A percentile compares a stretch with the other conserved stretches of the same genome.
Conservation (phyloP, 2,113 vertebrate species). For the Pteronura brasiliensis region DNA sequence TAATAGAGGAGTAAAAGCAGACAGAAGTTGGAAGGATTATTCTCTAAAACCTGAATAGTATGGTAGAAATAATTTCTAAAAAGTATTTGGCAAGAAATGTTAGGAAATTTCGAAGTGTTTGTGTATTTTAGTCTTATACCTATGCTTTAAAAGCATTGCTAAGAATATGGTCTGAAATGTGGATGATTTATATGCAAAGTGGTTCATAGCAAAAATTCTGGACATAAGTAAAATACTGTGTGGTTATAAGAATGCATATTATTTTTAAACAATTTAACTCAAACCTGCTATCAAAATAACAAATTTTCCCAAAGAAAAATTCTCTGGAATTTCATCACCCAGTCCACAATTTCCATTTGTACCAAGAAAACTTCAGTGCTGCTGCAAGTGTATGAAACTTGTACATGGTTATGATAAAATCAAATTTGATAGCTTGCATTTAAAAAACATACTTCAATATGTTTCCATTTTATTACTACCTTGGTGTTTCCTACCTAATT, state of each 20-base stretch:
- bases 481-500: background rate
- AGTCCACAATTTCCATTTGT: background rate
- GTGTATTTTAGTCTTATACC: background rate
- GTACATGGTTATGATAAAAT: background rate
- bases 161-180: background rate
- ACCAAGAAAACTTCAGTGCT: background rate
- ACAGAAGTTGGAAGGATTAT: background rate
- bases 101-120: background rate
- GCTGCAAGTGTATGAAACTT: background rate
- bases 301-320: background rate
- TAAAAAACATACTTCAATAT: background rate
- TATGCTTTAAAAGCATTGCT: background rate
- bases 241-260: background rate
- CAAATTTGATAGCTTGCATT: background rate
- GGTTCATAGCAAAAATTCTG: background rate
- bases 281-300: background rate
- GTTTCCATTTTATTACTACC: background rate
- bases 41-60: background rate
- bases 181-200: background rate
- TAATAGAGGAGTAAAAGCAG: background rate
- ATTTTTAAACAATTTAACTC: slow-evolving; percentile 1
- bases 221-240: background rate
- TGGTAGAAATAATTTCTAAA: background rate
- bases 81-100: background rate
- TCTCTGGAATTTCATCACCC: background rate